These are phyloP conservation scores for Cotesia typhae DNA, from an alignment of 1,140 invertebrate genomes.

Conservation along the genomic window DNA sequence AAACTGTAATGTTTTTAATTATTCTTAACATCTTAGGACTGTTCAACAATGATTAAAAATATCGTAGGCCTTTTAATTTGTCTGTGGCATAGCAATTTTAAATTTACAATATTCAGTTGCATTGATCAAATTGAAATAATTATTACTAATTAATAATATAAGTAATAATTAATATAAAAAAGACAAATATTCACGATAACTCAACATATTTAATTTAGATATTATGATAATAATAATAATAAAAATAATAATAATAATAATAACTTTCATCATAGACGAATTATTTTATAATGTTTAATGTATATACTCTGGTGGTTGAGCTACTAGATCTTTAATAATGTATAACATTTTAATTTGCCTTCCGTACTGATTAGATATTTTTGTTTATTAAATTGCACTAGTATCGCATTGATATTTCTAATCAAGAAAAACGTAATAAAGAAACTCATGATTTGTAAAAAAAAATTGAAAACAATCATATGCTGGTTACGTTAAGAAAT, in stretches of 20 bases:
- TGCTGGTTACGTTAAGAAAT: neutral
- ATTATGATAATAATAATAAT: too few species aligned
- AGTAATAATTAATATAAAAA: neutral
- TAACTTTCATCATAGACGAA: neutral
- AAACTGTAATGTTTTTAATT: constrained; percentile 40
- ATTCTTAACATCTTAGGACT: constrained; percentile 41
- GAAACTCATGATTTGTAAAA: neutral
- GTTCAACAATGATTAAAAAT: constrained; percentile 62
- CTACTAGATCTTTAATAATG: too few species aligned
- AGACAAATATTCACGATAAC: neutral
- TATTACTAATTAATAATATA: too few species aligned
- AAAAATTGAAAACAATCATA: neutral
- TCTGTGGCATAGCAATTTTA: constrained; percentile 42
- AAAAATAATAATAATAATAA: neutral
- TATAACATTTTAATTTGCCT: constrained; percentile 43
- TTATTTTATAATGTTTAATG: neutral
- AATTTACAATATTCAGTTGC: constrained; percentile 54
- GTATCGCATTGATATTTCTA: constrained; percentile 52
- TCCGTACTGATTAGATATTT: constrained; percentile 42
- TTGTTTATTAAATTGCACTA: constrained; percentile 57
- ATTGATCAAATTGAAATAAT: constrained; percentile 32
- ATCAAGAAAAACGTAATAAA: constrained; percentile 32
- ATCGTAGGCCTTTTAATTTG: constrained; percentile 58
- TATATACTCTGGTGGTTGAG: too few species aligned
- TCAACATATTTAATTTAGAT: constrained; percentile 35